Percentiles rank a stretch among this genome's conserved stretches.
Evolutionary conservation across 2,113 vertebrate species (phyloP).

Genomic region (Melanocharis versteri): DNA sequence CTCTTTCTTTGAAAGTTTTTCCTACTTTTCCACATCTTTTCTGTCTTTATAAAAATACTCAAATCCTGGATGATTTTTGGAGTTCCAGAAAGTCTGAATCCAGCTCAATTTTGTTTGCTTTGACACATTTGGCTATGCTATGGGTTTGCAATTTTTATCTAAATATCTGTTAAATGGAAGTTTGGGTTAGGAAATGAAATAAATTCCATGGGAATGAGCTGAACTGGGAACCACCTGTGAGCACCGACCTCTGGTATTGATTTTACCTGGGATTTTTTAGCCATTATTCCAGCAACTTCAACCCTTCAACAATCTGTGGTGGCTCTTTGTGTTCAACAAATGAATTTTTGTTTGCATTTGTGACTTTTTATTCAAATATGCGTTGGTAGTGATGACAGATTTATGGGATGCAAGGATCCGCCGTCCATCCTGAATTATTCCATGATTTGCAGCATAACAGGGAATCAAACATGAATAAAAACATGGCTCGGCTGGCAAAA

Average conservation of each 20-base stretch:
- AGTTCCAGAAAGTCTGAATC: not conserved
- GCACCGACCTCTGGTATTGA: too few species aligned
- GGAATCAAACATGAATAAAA: too few species aligned
- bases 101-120: not conserved
- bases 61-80: not conserved
- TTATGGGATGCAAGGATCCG: not conserved
- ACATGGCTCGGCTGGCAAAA: too few species aligned
- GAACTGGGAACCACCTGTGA: rapidly evolving
- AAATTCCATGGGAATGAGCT: not conserved
- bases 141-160: not conserved
- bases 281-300: not conserved
- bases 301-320: not conserved
- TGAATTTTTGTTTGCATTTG: rapidly evolving
- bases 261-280: not conserved
- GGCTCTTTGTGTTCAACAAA: not conserved
- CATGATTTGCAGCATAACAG: too few species aligned
- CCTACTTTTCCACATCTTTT: not conserved
- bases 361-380: not conserved
- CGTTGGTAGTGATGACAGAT: rapidly evolving
- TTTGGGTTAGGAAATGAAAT: too few species aligned
- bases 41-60: not conserved
- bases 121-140: rapidly evolving
- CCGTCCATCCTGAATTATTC: not conserved
- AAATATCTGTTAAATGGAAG: not conserved
- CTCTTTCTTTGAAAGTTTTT: not conserved